These are phyloP conservation scores for Blastobasis adustella DNA, from an alignment of 2,888 invertebrate species.

Conservation along the genomic window DNA sequence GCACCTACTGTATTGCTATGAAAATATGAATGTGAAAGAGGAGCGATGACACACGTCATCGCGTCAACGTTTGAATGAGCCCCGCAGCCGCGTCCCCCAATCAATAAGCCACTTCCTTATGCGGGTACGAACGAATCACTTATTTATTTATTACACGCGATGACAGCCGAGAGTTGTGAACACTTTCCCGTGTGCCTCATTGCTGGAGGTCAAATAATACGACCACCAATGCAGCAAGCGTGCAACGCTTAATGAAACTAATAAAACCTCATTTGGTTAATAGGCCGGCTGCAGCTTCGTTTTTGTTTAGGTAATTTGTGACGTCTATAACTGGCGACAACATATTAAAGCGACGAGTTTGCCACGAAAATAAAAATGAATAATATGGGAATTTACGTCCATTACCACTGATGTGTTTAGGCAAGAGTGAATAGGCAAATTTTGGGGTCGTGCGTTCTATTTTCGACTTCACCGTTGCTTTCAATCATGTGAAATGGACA, in stretches of 20 bases:
- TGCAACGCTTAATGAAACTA: conserved; percentile 51
- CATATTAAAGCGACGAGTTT: not conserved
- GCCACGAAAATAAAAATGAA: not conserved
- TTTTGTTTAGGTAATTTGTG: conserved; percentile 16
- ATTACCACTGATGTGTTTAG: not conserved
- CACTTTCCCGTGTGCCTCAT: conserved; percentile 62
- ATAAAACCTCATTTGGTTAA: conserved; percentile 35
- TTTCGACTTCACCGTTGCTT: too few species aligned
- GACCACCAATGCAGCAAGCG: conserved; percentile 48
- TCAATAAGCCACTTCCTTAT: conserved; percentile 67
- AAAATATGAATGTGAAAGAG: conserved; percentile 16
- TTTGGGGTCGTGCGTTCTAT: too few species aligned
- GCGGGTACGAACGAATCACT: conserved; percentile 54
- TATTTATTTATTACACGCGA: conserved; percentile 44
- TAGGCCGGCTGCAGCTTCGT: conserved; percentile 35
- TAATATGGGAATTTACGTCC: not conserved
- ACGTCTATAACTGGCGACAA: not conserved
- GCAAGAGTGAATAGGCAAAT: too few species aligned
- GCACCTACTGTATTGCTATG: too few species aligned
- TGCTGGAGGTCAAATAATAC: conserved; percentile 61
- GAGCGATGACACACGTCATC: conserved; percentile 31
- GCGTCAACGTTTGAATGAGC: conserved; percentile 33
- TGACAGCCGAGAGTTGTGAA: conserved; percentile 59
- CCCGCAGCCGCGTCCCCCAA: conserved; percentile 48
- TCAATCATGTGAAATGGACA: too few species aligned